phyloP scores from a whole-genome alignment of 1,140 invertebrate genomes.

The Pteromalus puparum region DNA sequence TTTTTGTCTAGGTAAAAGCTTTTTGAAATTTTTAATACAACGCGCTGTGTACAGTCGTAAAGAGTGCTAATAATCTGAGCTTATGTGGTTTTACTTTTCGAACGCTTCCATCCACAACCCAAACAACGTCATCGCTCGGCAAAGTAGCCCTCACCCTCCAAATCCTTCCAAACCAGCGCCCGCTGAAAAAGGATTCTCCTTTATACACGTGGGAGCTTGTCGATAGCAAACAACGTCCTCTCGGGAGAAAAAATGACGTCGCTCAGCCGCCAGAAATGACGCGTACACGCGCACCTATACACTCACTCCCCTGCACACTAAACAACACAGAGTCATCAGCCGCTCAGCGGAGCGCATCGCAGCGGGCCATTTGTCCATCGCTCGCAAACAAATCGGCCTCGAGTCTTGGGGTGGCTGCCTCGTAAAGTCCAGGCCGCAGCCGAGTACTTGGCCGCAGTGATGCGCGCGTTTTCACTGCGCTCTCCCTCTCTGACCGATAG shows the following conservation, averaged over 20 bases:
- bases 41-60: too few relatives aligned
- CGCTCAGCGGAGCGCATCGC: not conserved
- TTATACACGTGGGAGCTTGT: not conserved
- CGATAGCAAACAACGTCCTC: not conserved
- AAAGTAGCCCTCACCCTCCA: too few relatives aligned
- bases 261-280: not conserved
- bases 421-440: conserved; percentile 8
- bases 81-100: too few relatives aligned
- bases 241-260: not conserved
- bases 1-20: too few relatives aligned
- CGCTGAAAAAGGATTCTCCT: not conserved
- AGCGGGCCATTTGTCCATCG: conserved; percentile 9
- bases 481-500: not conserved
- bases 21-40: too few relatives aligned
- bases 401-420: not conserved
- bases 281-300: not conserved
- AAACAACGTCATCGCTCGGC: too few relatives aligned
- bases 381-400: conserved; percentile 9
- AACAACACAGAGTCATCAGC: not conserved
- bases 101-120: too few relatives aligned
- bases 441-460: conserved; percentile 22
- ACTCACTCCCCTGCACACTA: too few relatives aligned
- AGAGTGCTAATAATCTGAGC: too few relatives aligned
- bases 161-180: not conserved
- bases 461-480: not conserved